Conservation (phyloP, 2,797 vertebrate genomes). For the Peromyscus melanophrys region DNA sequence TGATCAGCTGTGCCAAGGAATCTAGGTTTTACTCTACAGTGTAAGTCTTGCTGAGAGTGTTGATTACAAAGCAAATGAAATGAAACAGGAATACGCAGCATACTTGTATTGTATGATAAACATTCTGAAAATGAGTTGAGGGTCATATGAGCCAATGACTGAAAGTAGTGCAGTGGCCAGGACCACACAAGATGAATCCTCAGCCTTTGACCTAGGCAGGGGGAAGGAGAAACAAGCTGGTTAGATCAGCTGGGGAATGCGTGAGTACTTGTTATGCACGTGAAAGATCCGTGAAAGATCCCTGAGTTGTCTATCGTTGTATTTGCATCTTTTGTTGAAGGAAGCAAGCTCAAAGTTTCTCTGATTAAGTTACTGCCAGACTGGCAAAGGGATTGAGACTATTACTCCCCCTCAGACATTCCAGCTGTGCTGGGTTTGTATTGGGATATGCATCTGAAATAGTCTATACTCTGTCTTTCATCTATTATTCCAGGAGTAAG, state of each 20-base stretch:
- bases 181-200: too few relatives aligned
- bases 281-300: background rate
- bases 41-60: background rate
- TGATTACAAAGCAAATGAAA: background rate
- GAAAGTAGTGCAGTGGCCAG: background rate
- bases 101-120: background rate
- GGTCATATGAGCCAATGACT: background rate
- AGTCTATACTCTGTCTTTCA: background rate
- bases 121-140: background rate
- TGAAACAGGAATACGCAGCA: background rate
- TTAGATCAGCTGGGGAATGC: background rate
- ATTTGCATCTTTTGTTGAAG: background rate
- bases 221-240: background rate
- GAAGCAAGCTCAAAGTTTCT: background rate
- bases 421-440: background rate
- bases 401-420: background rate
- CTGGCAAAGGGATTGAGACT: background rate
- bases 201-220: background rate
- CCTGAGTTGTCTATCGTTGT: background rate
- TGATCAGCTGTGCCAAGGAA: background rate
- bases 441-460: background rate
- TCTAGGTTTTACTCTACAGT: background rate
- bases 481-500: constrained; percentile 42
- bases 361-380: background rate
- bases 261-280: background rate